Evolutionary conservation across 2,797 vertebrate genomes (phyloP).

Genomic region (Coluber constrictor): DNA sequence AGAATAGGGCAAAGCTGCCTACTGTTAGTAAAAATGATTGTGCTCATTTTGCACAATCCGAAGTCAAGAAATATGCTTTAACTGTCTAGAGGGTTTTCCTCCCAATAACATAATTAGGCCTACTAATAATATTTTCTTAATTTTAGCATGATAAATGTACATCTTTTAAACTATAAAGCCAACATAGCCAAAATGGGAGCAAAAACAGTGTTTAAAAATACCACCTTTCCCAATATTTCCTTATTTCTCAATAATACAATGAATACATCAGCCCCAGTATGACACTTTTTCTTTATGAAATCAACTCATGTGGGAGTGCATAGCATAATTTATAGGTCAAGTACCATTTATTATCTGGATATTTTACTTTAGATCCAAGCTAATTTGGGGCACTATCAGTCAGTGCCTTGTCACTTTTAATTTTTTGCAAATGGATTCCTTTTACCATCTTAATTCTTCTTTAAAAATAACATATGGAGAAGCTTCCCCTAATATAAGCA

Average conservation of each 20-base stretch:
- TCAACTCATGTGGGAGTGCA: neutral
- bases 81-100: neutral
- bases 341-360: constrained; percentile 47
- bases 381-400: constrained; percentile 30
- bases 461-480: constrained; percentile 18
- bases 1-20: neutral
- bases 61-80: neutral
- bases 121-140: neutral
- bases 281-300: neutral
- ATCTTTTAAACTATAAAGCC: neutral
- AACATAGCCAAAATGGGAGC: neutral
- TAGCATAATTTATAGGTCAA: neutral
- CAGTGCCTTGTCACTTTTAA: constrained; percentile 41
- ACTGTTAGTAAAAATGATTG: neutral
- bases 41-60: neutral
- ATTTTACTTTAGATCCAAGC: constrained; percentile 48
- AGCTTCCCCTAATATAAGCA: constrained; percentile 57
- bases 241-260: neutral
- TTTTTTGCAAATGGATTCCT: constrained; percentile 54
- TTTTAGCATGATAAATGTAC: neutral
- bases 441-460: constrained; percentile 56
- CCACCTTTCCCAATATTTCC: neutral
- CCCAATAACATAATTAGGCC: neutral
- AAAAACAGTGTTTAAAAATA: neutral
- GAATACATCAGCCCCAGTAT: neutral